Base-by-base conservation (phyloP, 2,888 invertebrate species). In the Tipula confusa region DNA sequence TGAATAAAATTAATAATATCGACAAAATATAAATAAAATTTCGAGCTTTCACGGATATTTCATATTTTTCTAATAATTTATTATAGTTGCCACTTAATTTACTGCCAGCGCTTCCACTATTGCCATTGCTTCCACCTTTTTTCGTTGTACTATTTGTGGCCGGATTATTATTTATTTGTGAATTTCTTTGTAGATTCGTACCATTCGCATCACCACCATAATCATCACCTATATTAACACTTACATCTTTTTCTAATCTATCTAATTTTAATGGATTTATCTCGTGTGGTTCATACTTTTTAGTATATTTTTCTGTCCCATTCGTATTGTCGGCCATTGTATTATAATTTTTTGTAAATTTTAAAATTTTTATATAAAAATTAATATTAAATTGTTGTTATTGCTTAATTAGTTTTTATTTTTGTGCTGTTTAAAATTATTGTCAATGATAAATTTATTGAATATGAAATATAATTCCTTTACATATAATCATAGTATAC, bases 1-100 rank as follows among this genome's bases (percentile, higher is more conserved):
- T 80, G 85, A 88, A 88, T 83, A 88, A 88, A 24, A 87, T 85
- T 85, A 89, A 86, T 83, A 89, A 89, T 9, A 80, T 80, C 80
- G 29, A 29, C 31, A 80, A 80, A 80, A 80, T 31, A 80, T 80
- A 80, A n/a, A 80, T 80, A 80, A 80, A 80, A 80, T 29, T 80
- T 80, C 80, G 29, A 29, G 80, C 80, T 80, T 80, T 80, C 80
- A 9, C 29, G 29, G 80, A 80, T 29, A 80, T 80, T 80, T 80
- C 29, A 80, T 80, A 80, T 29, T 80, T 80, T 80, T 80, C 80
- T 80, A 80, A 29, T 29, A 80, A 80, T 31, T 80, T 80, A 80
- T 80, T 29, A 80, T 80, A 80, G 64, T 64, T 64, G 6, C 82
- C 82, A 36, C 36, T 82, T 33, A 82, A 82, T 82, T 82, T 82